These are phyloP conservation scores for Hemicordylus capensis DNA, from an alignment of 2,113 vertebrate species.

Conservation along the genomic window DNA sequence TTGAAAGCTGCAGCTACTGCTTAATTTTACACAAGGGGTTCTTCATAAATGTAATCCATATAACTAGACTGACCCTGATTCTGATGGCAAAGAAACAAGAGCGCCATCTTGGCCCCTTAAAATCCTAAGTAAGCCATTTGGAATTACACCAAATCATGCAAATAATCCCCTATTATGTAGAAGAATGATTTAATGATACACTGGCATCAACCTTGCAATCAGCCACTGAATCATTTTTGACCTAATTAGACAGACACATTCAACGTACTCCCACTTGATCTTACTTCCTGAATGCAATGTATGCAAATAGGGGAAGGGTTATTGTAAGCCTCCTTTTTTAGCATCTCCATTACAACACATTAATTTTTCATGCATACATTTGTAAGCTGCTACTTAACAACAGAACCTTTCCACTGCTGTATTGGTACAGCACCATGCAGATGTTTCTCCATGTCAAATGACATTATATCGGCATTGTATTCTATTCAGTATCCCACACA, in stretches of 20 bases:
- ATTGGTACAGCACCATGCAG: accelerated
- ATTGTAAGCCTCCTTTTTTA: neutral
- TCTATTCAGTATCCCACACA: neutral
- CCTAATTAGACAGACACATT: conserved; percentile 6
- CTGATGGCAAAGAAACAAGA: neutral
- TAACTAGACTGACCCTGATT: neutral
- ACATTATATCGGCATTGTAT: accelerated
- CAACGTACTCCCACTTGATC: neutral
- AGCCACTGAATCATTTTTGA: conserved; percentile 15
- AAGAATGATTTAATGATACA: conserved; percentile 15
- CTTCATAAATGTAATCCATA: neutral
- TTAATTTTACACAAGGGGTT: neutral
- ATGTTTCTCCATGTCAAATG: accelerated
- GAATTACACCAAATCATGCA: neutral
- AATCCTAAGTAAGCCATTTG: neutral
- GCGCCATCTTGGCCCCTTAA: neutral
- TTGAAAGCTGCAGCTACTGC: neutral
- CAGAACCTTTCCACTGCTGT: neutral
- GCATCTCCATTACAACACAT: neutral
- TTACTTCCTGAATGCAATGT: conserved; percentile 22
- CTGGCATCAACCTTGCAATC: neutral
- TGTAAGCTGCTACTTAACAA: neutral
- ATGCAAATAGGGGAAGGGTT: neutral
- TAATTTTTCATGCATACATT: accelerated
- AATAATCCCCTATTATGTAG: neutral